Percentiles rank a stretch among this genome's conserved stretches.
These are phyloP conservation scores for Pissodes strobi DNA, from an alignment of 1,140 invertebrate genomes.

Conservation along the genomic window DNA sequence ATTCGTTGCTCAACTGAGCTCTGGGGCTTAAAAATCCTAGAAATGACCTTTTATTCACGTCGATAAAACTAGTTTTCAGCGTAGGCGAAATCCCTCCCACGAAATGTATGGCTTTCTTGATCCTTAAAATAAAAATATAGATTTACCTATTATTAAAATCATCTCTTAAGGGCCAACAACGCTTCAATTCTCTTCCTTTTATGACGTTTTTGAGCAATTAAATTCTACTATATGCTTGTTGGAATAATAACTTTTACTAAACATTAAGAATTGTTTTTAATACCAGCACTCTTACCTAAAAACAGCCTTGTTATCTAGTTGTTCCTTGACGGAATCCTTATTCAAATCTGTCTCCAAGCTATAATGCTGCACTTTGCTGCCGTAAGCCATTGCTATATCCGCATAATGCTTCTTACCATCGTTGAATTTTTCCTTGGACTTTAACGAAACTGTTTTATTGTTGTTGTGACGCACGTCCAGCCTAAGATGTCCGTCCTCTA, in stretches of 20 bases:
- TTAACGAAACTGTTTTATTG: conserved; percentile 62
- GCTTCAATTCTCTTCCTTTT: too few relatives aligned
- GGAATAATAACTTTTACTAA: too few relatives aligned
- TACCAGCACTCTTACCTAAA: too few relatives aligned
- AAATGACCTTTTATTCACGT: conserved; percentile 38
- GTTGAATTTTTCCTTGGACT: conserved; percentile 76
- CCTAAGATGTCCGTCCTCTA: conserved; percentile 76
- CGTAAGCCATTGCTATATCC: conserved; percentile 60
- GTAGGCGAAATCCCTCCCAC: conserved; percentile 46
- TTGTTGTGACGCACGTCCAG: conserved; percentile 72
- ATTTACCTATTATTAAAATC: too few relatives aligned
- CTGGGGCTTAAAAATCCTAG: conserved; percentile 39
- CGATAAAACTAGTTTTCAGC: conserved; percentile 26
- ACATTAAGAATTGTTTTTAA: too few relatives aligned
- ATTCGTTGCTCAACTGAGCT: conserved; percentile 21
- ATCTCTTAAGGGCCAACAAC: too few relatives aligned
- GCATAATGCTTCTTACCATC: conserved; percentile 79
- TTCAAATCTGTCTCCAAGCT: conserved; percentile 17
- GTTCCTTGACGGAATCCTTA: not conserved
- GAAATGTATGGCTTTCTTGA: conserved; percentile 38
- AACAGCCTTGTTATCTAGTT: too few relatives aligned
- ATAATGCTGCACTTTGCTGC: conserved; percentile 20
- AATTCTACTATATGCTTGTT: too few relatives aligned
- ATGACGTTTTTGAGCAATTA: too few relatives aligned
- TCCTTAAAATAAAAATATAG: too few relatives aligned